A percentile compares a stretch with the other conserved stretches of the same genome.
Conservation (phyloP, 2,797 vertebrate species). For the Alosa sapidissima region DNA sequence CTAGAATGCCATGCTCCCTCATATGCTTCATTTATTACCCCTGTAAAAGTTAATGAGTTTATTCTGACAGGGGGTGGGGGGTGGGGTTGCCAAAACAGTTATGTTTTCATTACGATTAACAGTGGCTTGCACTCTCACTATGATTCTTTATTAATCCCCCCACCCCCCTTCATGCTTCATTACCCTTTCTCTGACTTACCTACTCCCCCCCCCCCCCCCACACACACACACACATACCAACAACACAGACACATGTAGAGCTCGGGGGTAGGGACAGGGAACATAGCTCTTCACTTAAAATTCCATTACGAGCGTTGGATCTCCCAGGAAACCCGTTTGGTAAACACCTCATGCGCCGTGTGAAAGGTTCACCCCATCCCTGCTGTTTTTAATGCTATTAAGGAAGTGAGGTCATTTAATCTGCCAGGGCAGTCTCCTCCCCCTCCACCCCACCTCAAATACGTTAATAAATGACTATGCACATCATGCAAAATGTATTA, state of each 20-base stretch:
- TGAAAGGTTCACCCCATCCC: slow-evolving; percentile 14
- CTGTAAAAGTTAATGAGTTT: slow-evolving; percentile 89
- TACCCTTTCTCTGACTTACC: slow-evolving; percentile 41
- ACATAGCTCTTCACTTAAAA: slow-evolving; percentile 36
- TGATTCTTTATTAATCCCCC: slow-evolving; percentile 68
- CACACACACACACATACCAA: neutral
- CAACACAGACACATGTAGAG: slow-evolving; percentile 42
- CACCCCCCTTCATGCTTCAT: slow-evolving; percentile 52
- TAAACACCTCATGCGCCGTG: slow-evolving; percentile 14
- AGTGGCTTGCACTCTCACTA: slow-evolving; percentile 55
- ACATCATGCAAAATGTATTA: slow-evolving; percentile 15
- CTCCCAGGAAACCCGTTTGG: slow-evolving; percentile 20
- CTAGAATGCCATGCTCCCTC: slow-evolving; percentile 73
- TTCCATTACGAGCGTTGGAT: slow-evolving; percentile 33
- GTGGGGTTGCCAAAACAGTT: slow-evolving; percentile 64
- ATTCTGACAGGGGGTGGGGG: slow-evolving; percentile 57
- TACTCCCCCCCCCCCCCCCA: slow-evolving; percentile 25
- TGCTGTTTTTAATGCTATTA: slow-evolving; percentile 23
- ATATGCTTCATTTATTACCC: slow-evolving; percentile 82
- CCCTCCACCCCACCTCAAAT: slow-evolving; percentile 13
- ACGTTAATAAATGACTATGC: neutral
- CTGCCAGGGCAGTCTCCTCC: neutral
- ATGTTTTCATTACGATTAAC: slow-evolving; percentile 80
- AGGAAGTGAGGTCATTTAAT: slow-evolving; percentile 4
- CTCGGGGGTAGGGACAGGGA: neutral